Evolutionary conservation across 37 sponge, comb jelly and placozoan genomes (phyloP).

Genomic region (Aphrocallistes beatrix): DNA sequence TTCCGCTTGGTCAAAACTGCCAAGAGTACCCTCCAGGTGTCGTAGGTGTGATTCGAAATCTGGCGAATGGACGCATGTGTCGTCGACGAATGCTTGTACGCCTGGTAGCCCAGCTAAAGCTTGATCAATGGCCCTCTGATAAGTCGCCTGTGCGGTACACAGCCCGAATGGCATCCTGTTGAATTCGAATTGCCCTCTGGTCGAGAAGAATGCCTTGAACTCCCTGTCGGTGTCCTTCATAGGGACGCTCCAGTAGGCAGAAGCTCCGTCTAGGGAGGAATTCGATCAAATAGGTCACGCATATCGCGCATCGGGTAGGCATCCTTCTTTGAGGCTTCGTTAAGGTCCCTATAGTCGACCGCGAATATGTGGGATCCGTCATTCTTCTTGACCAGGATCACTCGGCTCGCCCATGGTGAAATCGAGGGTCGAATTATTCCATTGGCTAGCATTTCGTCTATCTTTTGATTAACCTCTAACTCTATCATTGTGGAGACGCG

Average conservation of each 20-base stretch:
- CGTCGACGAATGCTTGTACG: slow-evolving; percentile 14
- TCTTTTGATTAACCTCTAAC: too few relatives aligned
- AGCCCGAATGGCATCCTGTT: too few relatives aligned
- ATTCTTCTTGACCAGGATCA: slow-evolving; percentile 15
- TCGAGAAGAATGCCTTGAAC: slow-evolving; percentile 25
- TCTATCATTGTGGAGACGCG: too few relatives aligned
- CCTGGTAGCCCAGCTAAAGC: slow-evolving; percentile 20
- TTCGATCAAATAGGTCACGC: slow-evolving; percentile 12
- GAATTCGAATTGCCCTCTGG: slow-evolving; percentile 22
- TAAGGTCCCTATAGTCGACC: slow-evolving; percentile 19
- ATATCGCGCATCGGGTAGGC: slow-evolving; percentile 27
- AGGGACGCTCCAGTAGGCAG: slow-evolving; percentile 27
- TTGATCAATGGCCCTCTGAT: slow-evolving; percentile 24
- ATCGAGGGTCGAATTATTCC: background rate
- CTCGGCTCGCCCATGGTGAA: slow-evolving; percentile 12
- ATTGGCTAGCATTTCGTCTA: too few relatives aligned
- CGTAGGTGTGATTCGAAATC: background rate
- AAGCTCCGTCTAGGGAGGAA: slow-evolving; percentile 24
- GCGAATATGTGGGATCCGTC: slow-evolving; percentile 22
- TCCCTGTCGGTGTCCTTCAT: background rate
- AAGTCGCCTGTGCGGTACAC: slow-evolving; percentile 32
- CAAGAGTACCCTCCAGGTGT: background rate
- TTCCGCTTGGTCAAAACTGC: background rate
- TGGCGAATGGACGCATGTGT: too few relatives aligned
- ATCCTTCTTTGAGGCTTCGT: slow-evolving; percentile 11